Conservation (phyloP, 2,888 invertebrate genomes). For the Ptilodon capucinus region DNA sequence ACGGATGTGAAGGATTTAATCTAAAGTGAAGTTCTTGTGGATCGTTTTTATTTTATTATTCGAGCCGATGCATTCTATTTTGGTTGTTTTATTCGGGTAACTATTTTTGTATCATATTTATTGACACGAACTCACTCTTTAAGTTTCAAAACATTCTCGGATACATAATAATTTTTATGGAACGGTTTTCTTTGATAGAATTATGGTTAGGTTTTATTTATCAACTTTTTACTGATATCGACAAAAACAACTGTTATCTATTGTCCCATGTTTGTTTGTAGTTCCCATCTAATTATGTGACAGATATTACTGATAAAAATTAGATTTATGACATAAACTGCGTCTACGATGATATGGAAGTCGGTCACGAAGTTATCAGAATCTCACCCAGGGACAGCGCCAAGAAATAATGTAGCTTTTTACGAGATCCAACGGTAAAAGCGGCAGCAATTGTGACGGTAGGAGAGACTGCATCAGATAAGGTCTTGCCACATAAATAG, state of each 20-base stretch:
- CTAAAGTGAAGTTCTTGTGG: constrained; percentile 50
- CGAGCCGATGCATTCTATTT: constrained; percentile 32
- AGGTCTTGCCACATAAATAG: constrained; percentile 59
- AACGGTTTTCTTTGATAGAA: background rate
- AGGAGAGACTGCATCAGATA: constrained; percentile 60
- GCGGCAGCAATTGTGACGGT: constrained; percentile 55
- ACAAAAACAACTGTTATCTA: constrained; percentile 29
- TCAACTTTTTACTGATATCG: constrained; percentile 8
- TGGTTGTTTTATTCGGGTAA: constrained; percentile 31
- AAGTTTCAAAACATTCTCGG: background rate
- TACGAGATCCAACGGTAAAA: constrained; percentile 41
- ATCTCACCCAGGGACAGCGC: constrained; percentile 37
- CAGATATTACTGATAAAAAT: constrained; percentile 50
- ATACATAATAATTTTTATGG: background rate
- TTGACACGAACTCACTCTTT: background rate
- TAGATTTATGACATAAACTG: constrained; percentile 59
- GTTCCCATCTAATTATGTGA: constrained; percentile 40
- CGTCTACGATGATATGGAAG: constrained; percentile 55
- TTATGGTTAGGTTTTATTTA: background rate
- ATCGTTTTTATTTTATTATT: constrained; percentile 55
- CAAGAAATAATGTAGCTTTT: constrained; percentile 45
- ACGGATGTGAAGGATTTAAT: constrained; percentile 49
- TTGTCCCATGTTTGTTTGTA: constrained; percentile 20
- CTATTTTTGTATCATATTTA: constrained; percentile 23
- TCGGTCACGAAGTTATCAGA: constrained; percentile 62